Base-by-base conservation (phyloP, 2,888 invertebrate genomes). In the Drosophila anomalata region DNA sequence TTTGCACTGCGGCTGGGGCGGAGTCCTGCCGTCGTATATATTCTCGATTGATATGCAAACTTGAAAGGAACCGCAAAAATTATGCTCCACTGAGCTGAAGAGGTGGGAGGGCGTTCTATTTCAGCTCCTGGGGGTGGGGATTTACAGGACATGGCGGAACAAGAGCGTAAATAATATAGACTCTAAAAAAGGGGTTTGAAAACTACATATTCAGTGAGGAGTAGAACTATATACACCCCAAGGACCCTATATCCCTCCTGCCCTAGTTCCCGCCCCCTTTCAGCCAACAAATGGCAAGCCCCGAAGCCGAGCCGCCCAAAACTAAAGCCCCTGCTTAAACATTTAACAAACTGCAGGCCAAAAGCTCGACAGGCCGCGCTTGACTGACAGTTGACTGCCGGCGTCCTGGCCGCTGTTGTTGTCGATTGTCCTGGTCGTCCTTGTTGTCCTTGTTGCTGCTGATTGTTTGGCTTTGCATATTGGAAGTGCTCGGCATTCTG, bases 11-110 rank as follows among this genome's bases (percentile, higher is more conserved):
- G 72, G 72, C 53, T 44, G 29, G 41, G 51, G 24, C 8, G 20
- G 66, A 76, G 79, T 79, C 73, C 79, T 75, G 74, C 76, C 86
- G 75, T 83, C 81, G 78, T 85, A 86, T 80, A 88, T 79, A 82
- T 87, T 89, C 86, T 89, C 87, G 88, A 90, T 90, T 90, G 89
- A 89, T 90, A 89, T 90, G 90, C 89, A 90, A 90, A 89, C 90
- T 89, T 90, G 83, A 90, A 89, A 89, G 85, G 87, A 79, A 89
- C 89, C 89, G 86, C 89, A 90, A 88, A 89, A 89, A 89, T 90
- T 89, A 90, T 90, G 89, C 87, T 87, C 87, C 85, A 90, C 76
- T 86, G 88, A 88, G 88, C 87, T 88, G 79, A 66, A 79, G 67
- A 56, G 59, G 47, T 56, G 31, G 63, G 36, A 46, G 63, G 65